Conservation (phyloP, 2,797 vertebrate species). For the Molossus molossus region DNA sequence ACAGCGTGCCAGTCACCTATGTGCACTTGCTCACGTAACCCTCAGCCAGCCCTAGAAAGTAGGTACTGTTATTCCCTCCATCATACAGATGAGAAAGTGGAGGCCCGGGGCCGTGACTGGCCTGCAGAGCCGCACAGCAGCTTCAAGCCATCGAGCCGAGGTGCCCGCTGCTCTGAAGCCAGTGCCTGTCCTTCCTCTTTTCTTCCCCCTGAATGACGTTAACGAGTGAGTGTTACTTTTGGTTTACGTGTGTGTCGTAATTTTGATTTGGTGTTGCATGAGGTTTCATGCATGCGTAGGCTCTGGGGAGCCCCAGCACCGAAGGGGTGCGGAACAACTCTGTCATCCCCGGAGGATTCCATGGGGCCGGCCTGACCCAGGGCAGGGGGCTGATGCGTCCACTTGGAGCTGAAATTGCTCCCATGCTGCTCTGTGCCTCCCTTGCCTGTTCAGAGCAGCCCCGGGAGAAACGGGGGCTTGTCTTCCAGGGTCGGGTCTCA, state of each 20-base stretch:
- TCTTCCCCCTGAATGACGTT: background rate
- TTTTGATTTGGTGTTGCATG: background rate
- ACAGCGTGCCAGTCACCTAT: background rate
- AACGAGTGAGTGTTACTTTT: background rate
- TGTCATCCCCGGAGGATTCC: background rate
- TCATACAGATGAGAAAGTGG: background rate
- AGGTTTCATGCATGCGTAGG: background rate
- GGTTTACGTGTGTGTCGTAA: accelerated
- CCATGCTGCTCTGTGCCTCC: background rate
- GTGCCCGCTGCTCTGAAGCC: background rate
- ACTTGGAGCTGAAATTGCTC: accelerated
- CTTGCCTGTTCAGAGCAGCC: background rate
- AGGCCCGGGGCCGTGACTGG: background rate
- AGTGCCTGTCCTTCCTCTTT: background rate
- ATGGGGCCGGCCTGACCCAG: background rate
- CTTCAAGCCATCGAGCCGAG: background rate
- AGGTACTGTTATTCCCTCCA: background rate
- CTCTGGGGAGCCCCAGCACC: background rate
- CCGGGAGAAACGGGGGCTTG: background rate
- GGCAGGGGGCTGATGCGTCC: accelerated
- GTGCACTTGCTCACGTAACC: background rate
- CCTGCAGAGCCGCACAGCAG: background rate
- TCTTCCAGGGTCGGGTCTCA: background rate
- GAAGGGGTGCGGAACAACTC: background rate
- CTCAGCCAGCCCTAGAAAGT: background rate